These are phyloP conservation scores for Nematostella vectensis DNA, from an alignment of 92 coral and sea anemone genomes.

Conservation along the genomic window DNA sequence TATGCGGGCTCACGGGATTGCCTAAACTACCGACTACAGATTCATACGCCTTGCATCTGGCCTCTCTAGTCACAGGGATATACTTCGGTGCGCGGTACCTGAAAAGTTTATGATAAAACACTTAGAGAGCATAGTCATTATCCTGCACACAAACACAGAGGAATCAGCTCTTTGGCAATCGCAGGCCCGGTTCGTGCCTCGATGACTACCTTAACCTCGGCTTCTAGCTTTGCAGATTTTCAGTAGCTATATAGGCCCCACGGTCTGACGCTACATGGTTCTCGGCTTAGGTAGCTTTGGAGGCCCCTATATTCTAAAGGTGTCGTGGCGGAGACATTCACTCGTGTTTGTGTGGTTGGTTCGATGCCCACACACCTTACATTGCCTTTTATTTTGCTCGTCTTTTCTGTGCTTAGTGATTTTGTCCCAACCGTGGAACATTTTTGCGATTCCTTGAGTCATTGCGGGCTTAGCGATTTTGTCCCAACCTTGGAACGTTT, in stretches of 20 bases:
- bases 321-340: too few species aligned
- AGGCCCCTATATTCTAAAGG: too few species aligned
- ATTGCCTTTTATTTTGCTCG: too few species aligned
- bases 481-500: too few species aligned
- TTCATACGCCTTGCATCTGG: slow-evolving; percentile 8
- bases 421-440: too few species aligned
- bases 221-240: neutral
- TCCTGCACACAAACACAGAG: slow-evolving; percentile 1
- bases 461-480: too few species aligned
- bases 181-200: too few species aligned
- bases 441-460: too few species aligned
- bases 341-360: too few species aligned
- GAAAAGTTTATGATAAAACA: slow-evolving; percentile 10
- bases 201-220: neutral
- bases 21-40: slow-evolving; percentile 18
- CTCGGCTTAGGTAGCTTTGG: too few species aligned
- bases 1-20: slow-evolving; percentile 14
- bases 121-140: slow-evolving; percentile 8
- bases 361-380: too few species aligned
- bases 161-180: slow-evolving; percentile 3
- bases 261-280: neutral
- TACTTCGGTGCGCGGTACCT: slow-evolving; percentile 13
- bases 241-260: neutral
- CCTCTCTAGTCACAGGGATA: slow-evolving; percentile 2
- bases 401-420: too few species aligned